These are phyloP conservation scores for Oreamnos americanus DNA, from an alignment of 2,113 vertebrate genomes.

Conservation along the genomic window DNA sequence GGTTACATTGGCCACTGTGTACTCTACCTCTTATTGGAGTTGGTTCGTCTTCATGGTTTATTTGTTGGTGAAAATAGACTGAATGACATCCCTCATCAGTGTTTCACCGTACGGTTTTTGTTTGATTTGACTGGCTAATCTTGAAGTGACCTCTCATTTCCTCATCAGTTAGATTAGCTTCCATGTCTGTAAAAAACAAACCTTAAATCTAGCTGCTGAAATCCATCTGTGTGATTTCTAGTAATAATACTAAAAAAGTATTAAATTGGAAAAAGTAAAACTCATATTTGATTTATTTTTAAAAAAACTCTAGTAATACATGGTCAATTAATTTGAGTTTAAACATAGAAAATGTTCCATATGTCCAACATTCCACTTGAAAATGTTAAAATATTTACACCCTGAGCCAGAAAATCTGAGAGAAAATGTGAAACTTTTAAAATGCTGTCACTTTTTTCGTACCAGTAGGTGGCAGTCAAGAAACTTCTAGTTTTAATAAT, in stretches of 20 bases:
- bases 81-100: neutral
- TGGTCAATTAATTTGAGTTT: neutral
- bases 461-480: conserved; percentile 63
- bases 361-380: neutral
- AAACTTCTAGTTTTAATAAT: conserved; percentile 43
- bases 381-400: neutral
- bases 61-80: neutral
- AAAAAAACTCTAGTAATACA: neutral
- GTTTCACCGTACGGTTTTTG: neutral
- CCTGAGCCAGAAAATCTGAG: neutral
- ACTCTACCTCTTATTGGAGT: neutral
- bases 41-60: neutral
- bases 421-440: neutral
- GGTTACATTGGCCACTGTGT: neutral
- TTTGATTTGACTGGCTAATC: neutral
- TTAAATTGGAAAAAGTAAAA: neutral
- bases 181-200: neutral
- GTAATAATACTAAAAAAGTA: neutral
- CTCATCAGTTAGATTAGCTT: neutral
- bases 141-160: neutral
- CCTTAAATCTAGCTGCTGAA: neutral
- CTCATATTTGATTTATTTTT: neutral
- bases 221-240: neutral
- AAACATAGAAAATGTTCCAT: neutral
- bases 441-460: neutral